Base-by-base conservation (phyloP, 2,113 vertebrate species). In the Pseudois nayaur region DNA sequence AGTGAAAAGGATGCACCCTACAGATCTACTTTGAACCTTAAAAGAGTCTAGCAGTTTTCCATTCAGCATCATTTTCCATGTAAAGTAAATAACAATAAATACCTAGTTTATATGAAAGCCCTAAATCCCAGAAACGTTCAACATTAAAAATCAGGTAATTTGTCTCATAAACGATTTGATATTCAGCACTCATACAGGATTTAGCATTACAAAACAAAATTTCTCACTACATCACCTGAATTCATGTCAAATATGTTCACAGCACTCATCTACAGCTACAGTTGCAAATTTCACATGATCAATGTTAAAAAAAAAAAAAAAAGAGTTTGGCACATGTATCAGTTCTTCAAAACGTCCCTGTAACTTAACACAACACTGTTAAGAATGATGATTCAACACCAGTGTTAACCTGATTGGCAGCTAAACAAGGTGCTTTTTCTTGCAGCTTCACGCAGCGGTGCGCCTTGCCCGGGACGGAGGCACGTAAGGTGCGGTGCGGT, bases 401-500 rank as follows among this genome's bases (percentile, higher is more conserved):
- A 91, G 21, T 87, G 52, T 40, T 95, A 96, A 91, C 98, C 98
- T 98, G 98, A 98, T 92, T 43, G 97, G 98, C 98, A 98, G 98
- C 98, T 98, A 83, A 96, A 98, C 97, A 98, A 98, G 98, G 98
- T 98, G 98, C 98, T 98, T 96, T 96, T 85, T 85, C 95, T 96
- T 64, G 52, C 89, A 93, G 17, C 96, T 95, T 92, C 91, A 29
- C 92, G 31, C 40, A 27, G 36, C 67, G 92, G 78, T 50, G 97
- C 98, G 98, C 98, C 98, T 92, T 83, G 97, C 98, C 98, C 82
- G 8, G 43, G 92, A 92, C 1, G 0, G 99, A 99, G 99, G 99
- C 99, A 98, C 98, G 0, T 97, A 89, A 98, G 99, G 99, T 87
- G 98, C 99, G 95, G 98, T 57, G 99, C 98, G 97, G 98, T 98